These are phyloP conservation scores for Nebria salina DNA, from an alignment of 2,888 invertebrate species.

Conservation along the genomic window DNA sequence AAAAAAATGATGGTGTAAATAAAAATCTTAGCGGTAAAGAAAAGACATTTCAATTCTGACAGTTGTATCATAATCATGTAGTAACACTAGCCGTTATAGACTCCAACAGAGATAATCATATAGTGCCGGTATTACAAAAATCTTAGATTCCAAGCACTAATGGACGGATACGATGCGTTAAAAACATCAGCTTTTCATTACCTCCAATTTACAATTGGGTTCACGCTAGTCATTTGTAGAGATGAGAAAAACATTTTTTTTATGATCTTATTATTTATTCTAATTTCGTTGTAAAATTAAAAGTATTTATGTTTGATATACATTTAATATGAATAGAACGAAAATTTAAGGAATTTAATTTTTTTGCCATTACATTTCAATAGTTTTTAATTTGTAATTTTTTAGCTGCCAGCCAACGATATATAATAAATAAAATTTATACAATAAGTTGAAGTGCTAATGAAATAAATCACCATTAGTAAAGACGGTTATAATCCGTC, in stretches of 20 bases:
- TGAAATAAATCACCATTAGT: not conserved
- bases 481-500: constrained; percentile 1
- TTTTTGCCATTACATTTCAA: no score
- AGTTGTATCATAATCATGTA: constrained; percentile 20
- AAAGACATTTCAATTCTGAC: not conserved
- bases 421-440: no score
- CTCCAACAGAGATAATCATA: constrained; percentile 36
- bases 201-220: constrained; percentile 36
- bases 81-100: constrained; percentile 10
- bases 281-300: not conserved
- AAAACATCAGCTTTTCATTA: constrained; percentile 33
- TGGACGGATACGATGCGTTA: constrained; percentile 14
- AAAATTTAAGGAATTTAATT: no score
- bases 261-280: not conserved
- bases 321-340: no score
- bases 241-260: not conserved
- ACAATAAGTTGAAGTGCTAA: no score
- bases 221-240: constrained; percentile 4
- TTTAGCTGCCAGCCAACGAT: no score
- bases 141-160: constrained; percentile 29
- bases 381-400: no score
- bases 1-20: no score
- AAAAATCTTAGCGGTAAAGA: not conserved
- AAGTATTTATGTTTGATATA: not conserved
- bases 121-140: constrained; percentile 29